Evolutionary conservation across 2,888 invertebrate species (phyloP), one percentile per base, ranked within the genome.

Genomic region (Lottia scabra): DNA sequence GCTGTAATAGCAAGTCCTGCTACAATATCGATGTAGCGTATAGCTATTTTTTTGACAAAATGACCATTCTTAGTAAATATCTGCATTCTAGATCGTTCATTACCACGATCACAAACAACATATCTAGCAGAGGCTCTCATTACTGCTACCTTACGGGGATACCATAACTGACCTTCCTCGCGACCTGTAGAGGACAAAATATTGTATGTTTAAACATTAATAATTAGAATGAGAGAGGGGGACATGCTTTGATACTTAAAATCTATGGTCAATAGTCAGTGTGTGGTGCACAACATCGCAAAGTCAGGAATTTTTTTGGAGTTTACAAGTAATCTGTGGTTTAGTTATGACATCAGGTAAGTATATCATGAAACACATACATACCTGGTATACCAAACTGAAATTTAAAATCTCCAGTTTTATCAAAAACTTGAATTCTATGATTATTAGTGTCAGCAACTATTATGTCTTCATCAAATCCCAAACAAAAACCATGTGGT

Each of bases 51-150:
- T 91, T 96, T 96, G 85, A 98, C 92, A 90, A 98, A 98, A 87
- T 97, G 96, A 43, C 98, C 98, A 88, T 94, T 96, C 87, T 96
- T 96, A 63, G 96, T 97, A 88, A 98, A 98, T 82, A 98, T 96
- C 90, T 98, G 98, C 97, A 98, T 97, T 73, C 98, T 94, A 0
- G 97, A 97, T 71, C 98, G 93, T 89, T 98, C 98, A 86, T 96
- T 97, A 66, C 98, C 98, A 79, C 98, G 94, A 91, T 98, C 98
- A 89, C 98, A 98, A 3, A 98, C 96, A n/a, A 98, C 97, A 89
- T 88, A 91, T 69, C 87, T 87, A 56, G 88, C 89, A 43, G 85
- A 80, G 19, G 80, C 80, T 69, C 88, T 79, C 78, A 90, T 87
- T 12, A 90, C 88, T 12, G 97, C 97, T 67, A 98, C 97, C 90